Conservation (phyloP, 2,888 invertebrate genomes). For the Hermaeophaga mercurialis region DNA sequence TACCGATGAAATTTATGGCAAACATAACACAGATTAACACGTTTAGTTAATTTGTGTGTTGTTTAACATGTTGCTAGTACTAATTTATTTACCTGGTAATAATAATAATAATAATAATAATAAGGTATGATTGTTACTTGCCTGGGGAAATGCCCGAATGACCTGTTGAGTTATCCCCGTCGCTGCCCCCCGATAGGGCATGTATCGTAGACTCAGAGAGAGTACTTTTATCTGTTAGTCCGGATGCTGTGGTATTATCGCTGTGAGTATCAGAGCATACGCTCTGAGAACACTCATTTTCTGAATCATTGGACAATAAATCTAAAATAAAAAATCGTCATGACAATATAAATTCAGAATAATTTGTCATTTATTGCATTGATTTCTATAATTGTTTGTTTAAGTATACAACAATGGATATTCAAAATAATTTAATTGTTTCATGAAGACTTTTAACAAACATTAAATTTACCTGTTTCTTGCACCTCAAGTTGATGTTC, state of each 20-base stretch:
- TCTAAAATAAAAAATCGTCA: slow-evolving; percentile 33
- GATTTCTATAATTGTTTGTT: not conserved
- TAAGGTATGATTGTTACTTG: slow-evolving; percentile 9
- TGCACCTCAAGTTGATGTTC: slow-evolving; percentile 34
- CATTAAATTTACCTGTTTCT: slow-evolving; percentile 32
- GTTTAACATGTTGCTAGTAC: not conserved
- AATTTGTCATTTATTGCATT: not conserved
- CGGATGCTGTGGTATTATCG: slow-evolving; percentile 55
- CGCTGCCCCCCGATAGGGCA: slow-evolving; percentile 44
- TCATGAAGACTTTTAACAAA: not conserved
- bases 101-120: not conserved
- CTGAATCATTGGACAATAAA: slow-evolving; percentile 51
- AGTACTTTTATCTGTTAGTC: slow-evolving; percentile 53
- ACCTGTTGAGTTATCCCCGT: slow-evolving; percentile 38
- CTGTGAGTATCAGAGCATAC: slow-evolving; percentile 56
- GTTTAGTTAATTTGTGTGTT: no score
- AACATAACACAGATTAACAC: no score
- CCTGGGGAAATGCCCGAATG: slow-evolving; percentile 38
- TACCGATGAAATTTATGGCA: no score
- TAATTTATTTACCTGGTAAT: no score
- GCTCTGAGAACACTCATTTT: slow-evolving; percentile 55
- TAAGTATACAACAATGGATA: no score
- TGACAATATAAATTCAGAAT: not conserved
- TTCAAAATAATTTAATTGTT: not conserved
- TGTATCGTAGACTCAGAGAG: slow-evolving; percentile 52